Conservation (phyloP, 2,113 vertebrate species). For the Festucalex cinctus region DNA sequence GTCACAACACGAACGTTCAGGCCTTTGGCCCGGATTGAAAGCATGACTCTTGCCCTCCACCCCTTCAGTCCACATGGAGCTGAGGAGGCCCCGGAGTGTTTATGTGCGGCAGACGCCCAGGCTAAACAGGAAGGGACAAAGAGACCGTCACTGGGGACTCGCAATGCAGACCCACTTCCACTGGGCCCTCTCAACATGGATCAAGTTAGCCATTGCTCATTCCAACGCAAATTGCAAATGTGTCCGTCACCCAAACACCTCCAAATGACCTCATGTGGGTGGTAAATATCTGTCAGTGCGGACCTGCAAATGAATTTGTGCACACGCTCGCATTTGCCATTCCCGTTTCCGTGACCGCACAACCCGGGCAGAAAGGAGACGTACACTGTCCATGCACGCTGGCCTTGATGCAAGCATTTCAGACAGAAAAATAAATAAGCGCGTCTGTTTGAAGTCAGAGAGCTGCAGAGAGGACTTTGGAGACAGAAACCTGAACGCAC, state of each 20-base stretch:
- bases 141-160: slow-evolving; percentile 76
- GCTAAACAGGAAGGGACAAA: slow-evolving; percentile 96
- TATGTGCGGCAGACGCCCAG: slow-evolving; percentile 88
- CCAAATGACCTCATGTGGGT: slow-evolving; percentile 34
- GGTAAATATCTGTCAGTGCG: slow-evolving; percentile 7
- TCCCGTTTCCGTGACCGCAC: slow-evolving; percentile 8
- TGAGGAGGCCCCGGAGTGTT: slow-evolving; percentile 78
- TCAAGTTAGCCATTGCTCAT: slow-evolving; percentile 28
- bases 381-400: slow-evolving; percentile 47
- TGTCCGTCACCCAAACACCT: slow-evolving; percentile 33
- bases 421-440: slow-evolving; percentile 72
- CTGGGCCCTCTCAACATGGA: slow-evolving; percentile 13
- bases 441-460: slow-evolving; percentile 58
- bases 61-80: slow-evolving; percentile 31
- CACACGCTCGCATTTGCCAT: slow-evolving; percentile 9
- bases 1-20: slow-evolving; percentile 12
- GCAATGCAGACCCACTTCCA: slow-evolving; percentile 29
- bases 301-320: slow-evolving; percentile 9
- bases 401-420: slow-evolving; percentile 38
- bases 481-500: slow-evolving; percentile 66
- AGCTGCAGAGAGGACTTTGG: slow-evolving; percentile 38
- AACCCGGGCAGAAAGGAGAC: slow-evolving; percentile 14
- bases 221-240: slow-evolving; percentile 31
- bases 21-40: slow-evolving; percentile 55
- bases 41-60: slow-evolving; percentile 50